Base-by-base conservation (phyloP, 2,888 invertebrate species). In the Ephialtes manifestator region DNA sequence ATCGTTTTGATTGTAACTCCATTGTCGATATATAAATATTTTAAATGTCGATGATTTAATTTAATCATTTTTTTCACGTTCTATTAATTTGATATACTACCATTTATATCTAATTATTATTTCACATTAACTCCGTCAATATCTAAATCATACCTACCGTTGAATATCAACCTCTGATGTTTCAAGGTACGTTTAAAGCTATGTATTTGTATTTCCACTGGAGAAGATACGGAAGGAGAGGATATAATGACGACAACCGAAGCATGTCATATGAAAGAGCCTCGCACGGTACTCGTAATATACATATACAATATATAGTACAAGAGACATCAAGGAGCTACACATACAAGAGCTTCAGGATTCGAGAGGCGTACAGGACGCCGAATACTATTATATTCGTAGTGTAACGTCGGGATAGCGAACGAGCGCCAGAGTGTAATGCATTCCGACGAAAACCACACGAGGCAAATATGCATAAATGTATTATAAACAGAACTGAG, bases 401-500 rank as follows among this genome's bases (percentile, higher is more conserved):
- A 65, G 28, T 71, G n/a, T 60, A 65, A 58, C 71, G 71, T 74
- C 48, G 60, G n/a, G 35, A 63, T 35, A 48, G 35, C 68, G 20
- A 72, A 31, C 35, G 67, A 35, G 39, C 39, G 60, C 15, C 72
- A 35, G 72, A 77, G 67, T 60, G 76, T 77, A 85, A 86, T 83
- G 85, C 83, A 85, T 81, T 85, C 63, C 46, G 70, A 77, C 81
- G 77, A 85, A 85, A 85, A 81, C 78, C 77, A 72, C 70, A 35
- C 67, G 68, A 48, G 53, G 63, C 75, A 75, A 68, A 79, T 76
- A 77, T 86, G 83, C 83, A 86, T 84, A 84, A 79, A 83, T 82
- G 81, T 78, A 83, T 87, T 86, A 83, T 79, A 74, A 84, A 78
- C 76, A 70, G 72, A 18, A 55, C 24, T 20, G 51, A 24, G 55